Base-by-base conservation (phyloP, 2,797 vertebrate species). In the Enteromius paludinosus region DNA sequence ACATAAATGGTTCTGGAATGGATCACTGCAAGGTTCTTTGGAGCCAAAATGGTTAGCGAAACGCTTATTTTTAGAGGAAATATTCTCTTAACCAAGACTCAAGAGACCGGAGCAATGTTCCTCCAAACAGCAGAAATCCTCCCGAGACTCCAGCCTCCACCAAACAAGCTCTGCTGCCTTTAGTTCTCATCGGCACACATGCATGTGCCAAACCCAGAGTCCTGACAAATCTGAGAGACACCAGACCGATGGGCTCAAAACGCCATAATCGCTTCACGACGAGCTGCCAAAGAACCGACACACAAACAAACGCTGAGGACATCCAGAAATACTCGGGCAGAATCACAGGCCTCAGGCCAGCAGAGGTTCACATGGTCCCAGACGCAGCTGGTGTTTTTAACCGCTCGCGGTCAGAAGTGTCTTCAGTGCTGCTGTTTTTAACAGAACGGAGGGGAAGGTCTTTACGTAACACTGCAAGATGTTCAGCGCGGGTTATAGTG, bases 341-440 rank as follows among this genome's bases (percentile, higher is more conserved):
- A 59, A 78, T 72, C 68, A 68, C 65, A 69, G 84, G 86, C 61
- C 25, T 8, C 10, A 10, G 20, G 87, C 82, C 78, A 88, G 79
- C 62, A 4, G 72, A 86, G 25, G 65, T 77, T 92, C 89, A 87
- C 89, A 90, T 72, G 71, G 54, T 84, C 82, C 84, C 87, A 54
- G 33, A 77, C 30, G 35, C 76, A 85, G 83, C 85, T 82, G 84
- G 61, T 49, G 73, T 66, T 66, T 83, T 64, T 81, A 66, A 69
- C 77, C 79, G 11, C 69, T 71, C n/a, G 4, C 4, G 54, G 54
- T 59, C 25, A 49, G 17, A 52, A 25, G n/a, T 17, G 38, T 23
- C 66, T 69, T 20, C 25, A n/a, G 69, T 1, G 17, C 69, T 52
- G 17, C 20, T 68, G 2, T 41, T 68, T 20, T 9, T 25, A 45